Percentiles rank a stretch among this genome's conserved stretches.
phyloP scores from a whole-genome alignment of 2,888 invertebrate species.

The Thereva nobilitata region DNA sequence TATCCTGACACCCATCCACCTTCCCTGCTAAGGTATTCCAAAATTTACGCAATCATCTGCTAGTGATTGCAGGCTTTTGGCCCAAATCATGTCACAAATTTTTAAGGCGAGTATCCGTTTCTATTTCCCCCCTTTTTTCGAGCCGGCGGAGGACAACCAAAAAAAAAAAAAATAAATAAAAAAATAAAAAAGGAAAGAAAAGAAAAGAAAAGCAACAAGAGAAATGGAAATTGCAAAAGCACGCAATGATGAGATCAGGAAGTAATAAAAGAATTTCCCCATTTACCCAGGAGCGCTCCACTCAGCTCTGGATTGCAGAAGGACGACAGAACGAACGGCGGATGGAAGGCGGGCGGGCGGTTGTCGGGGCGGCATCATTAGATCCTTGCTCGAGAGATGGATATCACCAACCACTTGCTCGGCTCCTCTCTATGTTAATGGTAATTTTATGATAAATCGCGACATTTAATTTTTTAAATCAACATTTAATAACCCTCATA shows the following conservation, averaged over 20 bases:
- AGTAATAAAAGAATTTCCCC: slow-evolving; percentile 34
- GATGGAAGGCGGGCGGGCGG: not conserved
- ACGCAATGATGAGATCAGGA: slow-evolving; percentile 33
- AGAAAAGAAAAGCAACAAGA: slow-evolving; percentile 1
- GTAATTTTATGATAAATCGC: slow-evolving; percentile 36
- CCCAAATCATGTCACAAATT: slow-evolving; percentile 22
- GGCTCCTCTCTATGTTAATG: slow-evolving; percentile 17
- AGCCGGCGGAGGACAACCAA: not conserved
- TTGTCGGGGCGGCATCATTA: not conserved
- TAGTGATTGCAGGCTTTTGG: slow-evolving; percentile 13
- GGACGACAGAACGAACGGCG: not conserved
- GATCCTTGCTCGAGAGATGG: not conserved
- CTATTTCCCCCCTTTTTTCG: slow-evolving; percentile 14
- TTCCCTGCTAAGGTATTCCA: slow-evolving; percentile 14
- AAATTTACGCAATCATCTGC: slow-evolving; percentile 23
- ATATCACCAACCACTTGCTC: not conserved
- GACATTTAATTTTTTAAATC: slow-evolving; percentile 29
- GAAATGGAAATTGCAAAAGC: slow-evolving; percentile 29
- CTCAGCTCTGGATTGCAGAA: slow-evolving; percentile 14
- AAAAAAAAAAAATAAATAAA: not conserved
- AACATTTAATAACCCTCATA: slow-evolving; percentile 7
- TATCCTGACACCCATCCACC: slow-evolving; percentile 11
- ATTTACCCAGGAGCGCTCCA: slow-evolving; percentile 16
- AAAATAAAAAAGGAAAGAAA: not conserved
- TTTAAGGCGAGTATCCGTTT: slow-evolving; percentile 30